Evolutionary conservation across 2,888 invertebrate species (phyloP), one percentile per base, ranked within the genome.

Genomic region (Rhamnusium bicolor): DNA sequence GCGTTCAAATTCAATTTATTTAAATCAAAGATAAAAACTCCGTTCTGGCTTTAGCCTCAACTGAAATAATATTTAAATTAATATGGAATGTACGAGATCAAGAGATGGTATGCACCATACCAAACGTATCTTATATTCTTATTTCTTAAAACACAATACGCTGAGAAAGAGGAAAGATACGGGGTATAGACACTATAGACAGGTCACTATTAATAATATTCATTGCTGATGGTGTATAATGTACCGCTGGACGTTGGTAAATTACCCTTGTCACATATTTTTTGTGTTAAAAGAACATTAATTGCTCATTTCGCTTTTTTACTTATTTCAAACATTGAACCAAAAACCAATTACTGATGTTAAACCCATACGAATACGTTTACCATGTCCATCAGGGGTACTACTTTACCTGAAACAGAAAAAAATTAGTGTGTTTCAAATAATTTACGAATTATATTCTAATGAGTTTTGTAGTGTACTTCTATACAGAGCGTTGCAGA

Each of bases 131-230:
- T 77, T 56, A 71, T 74, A 76, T 77, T 74, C 73, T 74, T 74
- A 73, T 77, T 77, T 77, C 71, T 74, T 71, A 73, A 74, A 77
- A 77, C 69, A 77, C 77, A 77, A 77, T 77, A 73, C 77, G 69
- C 58, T 69, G 67, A 70, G 69, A 67, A 70, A 69, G 70, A 75
- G 72, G 69, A 74, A 69, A 72, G 74, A 69, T 73, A 71, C 71
- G 71, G 72, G 71, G 66, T 76, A 76, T 77, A 77, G 77, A 77
- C 78, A 77, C 72, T 79, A 79, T 79, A 80, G 81, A 80, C 80
- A 80, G 79, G 77, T 75, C 74, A 79, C 80, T 80, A 81, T 81
- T 81, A 81, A 81, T 81, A 80, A 78, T 80, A 81, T 79, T 81
- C 79, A 75, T 71, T 76, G 73, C 74, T 74, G 78, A 78, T 75